These are phyloP conservation scores for Rhadina sibilatrix DNA, from an alignment of 2,113 vertebrate species.

Conservation along the genomic window DNA sequence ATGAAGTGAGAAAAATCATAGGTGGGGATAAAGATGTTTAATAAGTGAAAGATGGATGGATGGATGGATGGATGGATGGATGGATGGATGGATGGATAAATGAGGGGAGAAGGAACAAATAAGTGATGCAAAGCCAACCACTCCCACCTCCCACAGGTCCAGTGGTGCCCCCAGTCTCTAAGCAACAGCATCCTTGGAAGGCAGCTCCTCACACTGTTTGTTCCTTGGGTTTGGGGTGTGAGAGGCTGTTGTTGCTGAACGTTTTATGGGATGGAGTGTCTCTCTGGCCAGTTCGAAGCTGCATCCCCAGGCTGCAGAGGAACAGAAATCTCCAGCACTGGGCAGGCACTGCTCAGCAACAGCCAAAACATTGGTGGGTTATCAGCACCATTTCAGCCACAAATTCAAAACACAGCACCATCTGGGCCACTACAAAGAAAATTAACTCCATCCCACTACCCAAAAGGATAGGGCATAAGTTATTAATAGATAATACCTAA, in stretches of 20 bases:
- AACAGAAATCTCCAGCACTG: not conserved
- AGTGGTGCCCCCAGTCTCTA: not conserved
- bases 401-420: not conserved
- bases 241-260: not conserved
- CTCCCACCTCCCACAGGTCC: not conserved
- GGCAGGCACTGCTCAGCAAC: not conserved
- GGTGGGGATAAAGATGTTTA: not conserved
- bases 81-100: not conserved
- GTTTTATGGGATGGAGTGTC: not conserved
- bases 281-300: rapidly evolving
- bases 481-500: conserved; percentile 30
- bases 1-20: not conserved
- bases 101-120: not conserved
- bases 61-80: too few relatives aligned
- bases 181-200: not conserved
- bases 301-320: not conserved
- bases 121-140: not conserved
- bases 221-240: not conserved
- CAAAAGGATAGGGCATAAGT: not conserved
- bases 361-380: not conserved
- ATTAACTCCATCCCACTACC: not conserved
- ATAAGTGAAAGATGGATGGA: not conserved
- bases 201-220: rapidly evolving
- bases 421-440: not conserved
- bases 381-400: not conserved